Evolutionary conservation across 2,797 vertebrate genomes (phyloP).

Genomic region (Tragelaphus oryx): DNA sequence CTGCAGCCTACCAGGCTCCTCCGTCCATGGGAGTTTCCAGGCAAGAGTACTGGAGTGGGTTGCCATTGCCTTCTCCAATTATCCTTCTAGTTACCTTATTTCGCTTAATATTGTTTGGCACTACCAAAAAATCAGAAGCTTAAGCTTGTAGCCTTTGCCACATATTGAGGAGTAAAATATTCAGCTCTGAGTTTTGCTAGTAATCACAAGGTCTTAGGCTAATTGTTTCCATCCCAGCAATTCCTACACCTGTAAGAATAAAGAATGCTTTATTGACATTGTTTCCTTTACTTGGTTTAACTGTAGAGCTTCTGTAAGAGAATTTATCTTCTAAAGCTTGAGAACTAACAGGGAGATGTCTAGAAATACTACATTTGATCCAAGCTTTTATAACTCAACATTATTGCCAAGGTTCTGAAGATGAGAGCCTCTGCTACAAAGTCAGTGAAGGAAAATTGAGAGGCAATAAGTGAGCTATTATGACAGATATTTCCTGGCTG

Average conservation of each 20-base stretch:
- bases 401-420: neutral
- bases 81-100: neutral
- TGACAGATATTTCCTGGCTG: neutral
- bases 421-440: slow-evolving; percentile 19
- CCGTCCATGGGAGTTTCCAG: too few species aligned
- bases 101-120: neutral
- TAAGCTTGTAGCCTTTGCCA: neutral
- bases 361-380: neutral
- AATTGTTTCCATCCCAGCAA: neutral
- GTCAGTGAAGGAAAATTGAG: neutral
- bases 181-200: neutral
- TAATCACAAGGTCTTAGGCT: neutral
- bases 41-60: too few species aligned
- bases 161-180: neutral
- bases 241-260: neutral
- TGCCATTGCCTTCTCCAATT: neutral
- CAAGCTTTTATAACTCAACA: neutral
- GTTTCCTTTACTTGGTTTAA: slow-evolving; percentile 16
- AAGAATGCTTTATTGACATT: neutral
- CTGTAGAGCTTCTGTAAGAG: neutral
- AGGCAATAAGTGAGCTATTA: slow-evolving; percentile 5
- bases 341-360: neutral
- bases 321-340: neutral
- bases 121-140: neutral
- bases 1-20: too few species aligned